Percentiles rank a stretch among this genome's conserved stretches.
Conservation (phyloP, 2,113 vertebrate species). For the Cololabis saira region DNA sequence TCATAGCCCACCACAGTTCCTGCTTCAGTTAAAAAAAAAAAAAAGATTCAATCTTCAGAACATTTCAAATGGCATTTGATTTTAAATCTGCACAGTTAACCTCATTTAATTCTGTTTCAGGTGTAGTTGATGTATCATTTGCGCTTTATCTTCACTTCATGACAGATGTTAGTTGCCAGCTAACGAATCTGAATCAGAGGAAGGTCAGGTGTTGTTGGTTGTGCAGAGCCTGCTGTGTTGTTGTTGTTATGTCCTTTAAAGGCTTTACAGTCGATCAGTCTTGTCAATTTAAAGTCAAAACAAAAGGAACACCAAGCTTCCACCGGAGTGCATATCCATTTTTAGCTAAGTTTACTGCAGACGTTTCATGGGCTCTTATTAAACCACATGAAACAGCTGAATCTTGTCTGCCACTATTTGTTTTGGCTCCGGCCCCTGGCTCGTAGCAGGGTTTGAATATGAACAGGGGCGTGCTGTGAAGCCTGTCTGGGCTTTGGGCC, state of each 20-base stretch:
- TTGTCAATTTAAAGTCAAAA: conserved; percentile 19
- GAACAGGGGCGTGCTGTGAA: conserved; percentile 41
- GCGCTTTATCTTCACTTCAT: too few relatives aligned
- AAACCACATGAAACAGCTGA: conserved; percentile 58
- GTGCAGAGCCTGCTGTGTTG: conserved; percentile 22
- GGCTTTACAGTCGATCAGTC: conserved; percentile 32
- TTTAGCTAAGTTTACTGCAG: conserved; percentile 38
- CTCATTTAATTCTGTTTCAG: too few relatives aligned
- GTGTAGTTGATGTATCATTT: too few relatives aligned
- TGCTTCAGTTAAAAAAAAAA: too few relatives aligned
- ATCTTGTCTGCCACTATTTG: conserved; percentile 64
- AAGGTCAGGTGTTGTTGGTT: too few relatives aligned
- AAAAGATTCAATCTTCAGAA: too few relatives aligned
- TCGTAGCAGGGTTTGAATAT: conserved; percentile 39
- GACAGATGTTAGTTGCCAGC: too few relatives aligned
- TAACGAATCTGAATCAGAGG: too few relatives aligned
- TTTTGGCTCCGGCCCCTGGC: conserved; percentile 51
- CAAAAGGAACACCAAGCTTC: conserved; percentile 23
- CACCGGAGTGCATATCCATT: conserved; percentile 28
- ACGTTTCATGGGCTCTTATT: conserved; percentile 45
- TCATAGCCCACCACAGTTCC: too few relatives aligned
- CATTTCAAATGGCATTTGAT: too few relatives aligned
- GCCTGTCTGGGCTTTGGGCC: conserved; percentile 44
- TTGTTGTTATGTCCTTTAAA: conserved; percentile 33
- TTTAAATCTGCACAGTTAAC: too few relatives aligned